A percentile compares a stretch with the other conserved stretches of the same genome.
Evolutionary conservation across 1,140 invertebrate genomes (phyloP).

Genomic region (Drosophila burlai): DNA sequence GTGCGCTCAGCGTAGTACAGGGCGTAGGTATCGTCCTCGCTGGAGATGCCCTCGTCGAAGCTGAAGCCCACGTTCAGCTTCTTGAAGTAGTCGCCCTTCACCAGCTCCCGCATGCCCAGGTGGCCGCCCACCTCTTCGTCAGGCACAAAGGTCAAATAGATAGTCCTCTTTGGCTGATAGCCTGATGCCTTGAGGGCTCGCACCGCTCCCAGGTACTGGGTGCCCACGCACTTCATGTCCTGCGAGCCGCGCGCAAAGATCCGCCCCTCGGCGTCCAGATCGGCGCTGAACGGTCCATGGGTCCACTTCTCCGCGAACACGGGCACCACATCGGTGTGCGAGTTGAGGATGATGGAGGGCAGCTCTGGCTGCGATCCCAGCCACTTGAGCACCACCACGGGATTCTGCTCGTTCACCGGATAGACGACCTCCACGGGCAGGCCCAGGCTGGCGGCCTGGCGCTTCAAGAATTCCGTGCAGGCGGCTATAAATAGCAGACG

Average conservation of each 20-base stretch:
- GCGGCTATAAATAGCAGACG: constrained; percentile 90
- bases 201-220: constrained; percentile 89
- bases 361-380: constrained; percentile 88
- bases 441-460: constrained; percentile 88
- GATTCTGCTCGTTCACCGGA: constrained; percentile 86
- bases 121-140: constrained; percentile 96
- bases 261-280: constrained; percentile 90
- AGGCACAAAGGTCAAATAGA: constrained; percentile 93
- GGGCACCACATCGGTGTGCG: constrained; percentile 95
- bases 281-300: constrained; percentile 90
- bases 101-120: constrained; percentile 93
- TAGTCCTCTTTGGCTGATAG: constrained; percentile 87
- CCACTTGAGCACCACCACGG: constrained; percentile 91
- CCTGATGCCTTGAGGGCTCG: constrained; percentile 88
- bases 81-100: constrained; percentile 92
- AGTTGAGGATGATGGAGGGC: constrained; percentile 91
- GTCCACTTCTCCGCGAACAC: constrained; percentile 89
- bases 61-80: constrained; percentile 94
- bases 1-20: constrained; percentile 92
- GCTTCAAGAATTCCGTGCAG: constrained; percentile 88
- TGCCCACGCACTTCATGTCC: constrained; percentile 86
- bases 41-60: constrained; percentile 94
- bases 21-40: constrained; percentile 88
- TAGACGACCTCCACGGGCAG: constrained; percentile 87
- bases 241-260: constrained; percentile 93